phyloP scores from a whole-genome alignment of 2,888 invertebrate species.

The Ormyrus nitidulus region DNA sequence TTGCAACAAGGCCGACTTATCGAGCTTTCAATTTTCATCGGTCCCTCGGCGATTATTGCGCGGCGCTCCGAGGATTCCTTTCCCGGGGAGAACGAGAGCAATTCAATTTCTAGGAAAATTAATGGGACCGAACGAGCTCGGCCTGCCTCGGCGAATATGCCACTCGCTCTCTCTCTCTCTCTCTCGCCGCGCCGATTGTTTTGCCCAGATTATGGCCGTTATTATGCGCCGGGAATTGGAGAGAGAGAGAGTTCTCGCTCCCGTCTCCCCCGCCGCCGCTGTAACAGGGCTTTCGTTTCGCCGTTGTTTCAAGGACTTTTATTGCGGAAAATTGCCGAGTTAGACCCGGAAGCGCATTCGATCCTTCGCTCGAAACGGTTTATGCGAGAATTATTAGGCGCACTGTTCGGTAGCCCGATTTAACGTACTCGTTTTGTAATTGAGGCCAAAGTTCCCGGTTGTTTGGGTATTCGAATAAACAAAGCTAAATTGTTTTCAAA shows the following conservation, averaged over 20 bases:
- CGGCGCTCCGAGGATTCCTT: too few relatives aligned
- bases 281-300: not conserved
- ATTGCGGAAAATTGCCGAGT: not conserved
- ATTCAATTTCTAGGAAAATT: constrained; percentile 8
- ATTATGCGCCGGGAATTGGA: constrained; percentile 9
- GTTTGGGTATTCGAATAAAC: too few relatives aligned
- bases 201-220: not conserved
- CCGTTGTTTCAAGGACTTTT: not conserved
- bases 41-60: not conserved
- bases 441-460: too few relatives aligned
- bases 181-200: constrained; percentile 4
- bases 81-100: not conserved
- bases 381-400: too few relatives aligned
- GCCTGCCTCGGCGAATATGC: too few relatives aligned
- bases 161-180: too few relatives aligned
- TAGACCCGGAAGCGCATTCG: not conserved
- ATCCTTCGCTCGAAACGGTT: too few relatives aligned
- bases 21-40: constrained; percentile 20
- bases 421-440: too few relatives aligned
- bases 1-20: constrained; percentile 20
- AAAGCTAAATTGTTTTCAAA: too few relatives aligned
- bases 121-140: not conserved
- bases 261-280: not conserved
- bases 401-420: too few relatives aligned
- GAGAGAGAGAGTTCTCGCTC: not conserved